phyloP scores from a whole-genome alignment of 2,113 vertebrate species.

The Sprattus sprattus region DNA sequence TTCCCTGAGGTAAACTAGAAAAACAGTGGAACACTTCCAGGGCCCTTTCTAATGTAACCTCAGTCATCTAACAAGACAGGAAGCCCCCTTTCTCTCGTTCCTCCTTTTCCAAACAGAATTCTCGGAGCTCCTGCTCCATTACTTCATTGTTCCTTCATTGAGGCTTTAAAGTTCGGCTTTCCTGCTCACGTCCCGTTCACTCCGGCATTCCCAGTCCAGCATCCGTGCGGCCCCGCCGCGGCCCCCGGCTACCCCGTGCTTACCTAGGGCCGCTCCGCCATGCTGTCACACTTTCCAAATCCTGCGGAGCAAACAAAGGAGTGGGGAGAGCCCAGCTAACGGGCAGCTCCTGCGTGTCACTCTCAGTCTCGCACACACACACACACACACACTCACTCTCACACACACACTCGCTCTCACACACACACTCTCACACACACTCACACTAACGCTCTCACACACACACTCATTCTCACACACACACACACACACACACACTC shows the following conservation, averaged over 20 bases:
- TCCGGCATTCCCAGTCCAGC: constrained; percentile 11
- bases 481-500: not conserved
- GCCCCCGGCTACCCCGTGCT: constrained; percentile 22
- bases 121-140: constrained; percentile 47
- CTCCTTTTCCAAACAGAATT: constrained; percentile 21
- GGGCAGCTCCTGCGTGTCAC: not conserved
- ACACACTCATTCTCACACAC: not conserved
- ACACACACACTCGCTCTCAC: not conserved
- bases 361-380: not conserved
- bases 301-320: constrained; percentile 52
- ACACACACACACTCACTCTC: not conserved
- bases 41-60: not conserved
- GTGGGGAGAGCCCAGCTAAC: not conserved
- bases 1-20: constrained; percentile 9
- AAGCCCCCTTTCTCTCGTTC: constrained; percentile 33
- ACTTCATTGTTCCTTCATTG: constrained; percentile 63
- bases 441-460: not conserved
- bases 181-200: constrained; percentile 43
- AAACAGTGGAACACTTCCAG: constrained; percentile 22
- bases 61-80: constrained; percentile 26
- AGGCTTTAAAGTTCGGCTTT: constrained; percentile 56
- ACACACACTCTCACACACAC: constrained; percentile 9
- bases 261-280: constrained; percentile 23
- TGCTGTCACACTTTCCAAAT: constrained; percentile 66
- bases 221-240: not conserved